Percentiles rank a stretch among this genome's conserved stretches.
These are phyloP conservation scores for Galagoides demidoff DNA, from an alignment of 2,797 vertebrate species.

Conservation along the genomic window DNA sequence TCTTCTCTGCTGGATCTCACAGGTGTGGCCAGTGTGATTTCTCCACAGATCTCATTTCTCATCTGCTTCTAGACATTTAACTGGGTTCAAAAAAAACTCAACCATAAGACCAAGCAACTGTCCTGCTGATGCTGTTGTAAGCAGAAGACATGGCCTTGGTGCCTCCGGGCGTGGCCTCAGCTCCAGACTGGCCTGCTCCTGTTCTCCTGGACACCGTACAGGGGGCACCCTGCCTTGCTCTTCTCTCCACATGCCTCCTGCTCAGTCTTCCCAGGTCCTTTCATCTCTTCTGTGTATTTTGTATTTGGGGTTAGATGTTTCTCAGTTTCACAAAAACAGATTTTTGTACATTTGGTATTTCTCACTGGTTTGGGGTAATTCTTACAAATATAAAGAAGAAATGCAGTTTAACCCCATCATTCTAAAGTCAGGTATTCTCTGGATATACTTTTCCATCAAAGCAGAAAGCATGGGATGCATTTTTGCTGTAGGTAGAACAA, in stretches of 20 bases:
- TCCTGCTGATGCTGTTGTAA: not conserved
- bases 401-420: not conserved
- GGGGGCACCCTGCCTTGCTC: rapidly evolving
- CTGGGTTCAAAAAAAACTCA: not conserved
- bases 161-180: rapidly evolving
- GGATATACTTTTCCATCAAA: constrained; percentile 18
- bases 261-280: not conserved
- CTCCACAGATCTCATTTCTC: not conserved
- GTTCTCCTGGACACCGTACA: not conserved
- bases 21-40: not conserved
- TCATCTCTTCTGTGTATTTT: not conserved
- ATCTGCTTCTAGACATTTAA: not conserved
- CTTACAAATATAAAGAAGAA: not conserved
- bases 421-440: not conserved
- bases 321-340: not conserved
- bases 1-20: not conserved
- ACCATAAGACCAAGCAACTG: not conserved
- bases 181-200: rapidly evolving
- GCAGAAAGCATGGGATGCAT: not conserved
- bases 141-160: not conserved
- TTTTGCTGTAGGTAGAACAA: not conserved
- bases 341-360: not conserved
- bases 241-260: rapidly evolving
- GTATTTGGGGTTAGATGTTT: not conserved
- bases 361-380: not conserved